A percentile compares a stretch with the other conserved stretches of the same genome.
Evolutionary conservation across 2,888 invertebrate genomes (phyloP).

Genomic region (Beris chalybata): DNA sequence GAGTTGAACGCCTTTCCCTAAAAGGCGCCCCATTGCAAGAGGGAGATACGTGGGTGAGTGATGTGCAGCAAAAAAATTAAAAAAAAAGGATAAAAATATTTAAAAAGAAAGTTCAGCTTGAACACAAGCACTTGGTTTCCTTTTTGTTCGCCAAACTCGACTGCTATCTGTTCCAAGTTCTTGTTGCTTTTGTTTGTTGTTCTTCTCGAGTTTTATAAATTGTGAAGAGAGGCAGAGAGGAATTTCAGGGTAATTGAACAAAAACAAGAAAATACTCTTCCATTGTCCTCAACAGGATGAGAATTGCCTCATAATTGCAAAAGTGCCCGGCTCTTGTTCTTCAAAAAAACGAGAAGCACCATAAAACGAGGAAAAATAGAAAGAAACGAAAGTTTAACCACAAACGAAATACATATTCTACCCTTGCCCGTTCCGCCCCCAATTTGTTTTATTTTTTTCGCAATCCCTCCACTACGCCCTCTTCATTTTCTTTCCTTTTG

Average conservation of each 20-base stretch:
- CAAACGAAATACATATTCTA: not conserved
- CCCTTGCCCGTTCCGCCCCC: no score
- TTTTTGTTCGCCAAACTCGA: no score
- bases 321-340: constrained; percentile 2
- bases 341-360: no score
- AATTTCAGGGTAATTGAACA: constrained; percentile 18
- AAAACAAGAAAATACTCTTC: constrained; percentile 5
- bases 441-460: not conserved
- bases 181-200: constrained; percentile 4
- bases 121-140: no score
- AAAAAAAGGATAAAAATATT: no score
- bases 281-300: constrained; percentile 5
- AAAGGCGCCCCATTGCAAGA: no score
- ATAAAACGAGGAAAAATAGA: no score
- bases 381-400: not conserved
- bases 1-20: no score
- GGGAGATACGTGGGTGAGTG: no score
- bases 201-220: not conserved
- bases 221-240: constrained; percentile 1
- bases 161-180: not conserved
- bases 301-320: constrained; percentile 18
- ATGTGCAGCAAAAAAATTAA: no score
- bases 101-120: no score
- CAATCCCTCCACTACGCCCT: not conserved
- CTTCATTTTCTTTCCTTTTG: no score